Conservation (phyloP, 2,888 invertebrate genomes). For the Hirtodrosophila histrioides region DNA sequence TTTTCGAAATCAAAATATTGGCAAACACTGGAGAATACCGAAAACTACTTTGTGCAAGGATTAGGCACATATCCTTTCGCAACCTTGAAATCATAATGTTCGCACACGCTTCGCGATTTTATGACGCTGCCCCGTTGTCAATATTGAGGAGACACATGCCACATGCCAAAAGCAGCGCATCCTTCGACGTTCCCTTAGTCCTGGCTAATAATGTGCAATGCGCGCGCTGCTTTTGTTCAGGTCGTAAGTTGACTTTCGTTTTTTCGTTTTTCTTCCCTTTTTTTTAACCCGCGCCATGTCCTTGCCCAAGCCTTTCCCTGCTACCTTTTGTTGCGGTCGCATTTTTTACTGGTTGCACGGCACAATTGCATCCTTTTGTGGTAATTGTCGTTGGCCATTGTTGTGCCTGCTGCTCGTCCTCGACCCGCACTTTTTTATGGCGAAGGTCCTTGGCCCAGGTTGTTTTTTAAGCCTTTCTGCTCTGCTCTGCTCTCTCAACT, state of each 20-base stretch:
- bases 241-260: constrained; percentile 62
- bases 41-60: constrained; percentile 55
- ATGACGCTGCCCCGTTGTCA: constrained; percentile 31
- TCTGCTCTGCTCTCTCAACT: constrained; percentile 71
- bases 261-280: constrained; percentile 18
- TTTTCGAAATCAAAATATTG: constrained; percentile 82
- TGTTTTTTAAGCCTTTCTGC: constrained; percentile 77
- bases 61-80: constrained; percentile 70
- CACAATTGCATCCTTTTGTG: constrained; percentile 61
- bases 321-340: constrained; percentile 71
- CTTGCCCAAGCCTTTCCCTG: constrained; percentile 54
- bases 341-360: constrained; percentile 64
- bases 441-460: constrained; percentile 18
- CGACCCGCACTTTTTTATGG: constrained; percentile 22
- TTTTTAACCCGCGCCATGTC: constrained; percentile 55
- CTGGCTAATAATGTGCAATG: constrained; percentile 64
- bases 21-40: constrained; percentile 74
- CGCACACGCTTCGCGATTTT: constrained; percentile 65
- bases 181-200: constrained; percentile 17
- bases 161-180: constrained; percentile 20
- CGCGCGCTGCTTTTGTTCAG: constrained; percentile 52
- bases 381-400: constrained; percentile 43
- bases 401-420: constrained; percentile 25
- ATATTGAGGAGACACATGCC: constrained; percentile 23
- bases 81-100: constrained; percentile 47